Percentiles rank a stretch among this genome's conserved stretches.
These are phyloP conservation scores for Alectura lathami DNA, from an alignment of 2,113 vertebrate genomes.

Conservation along the genomic window DNA sequence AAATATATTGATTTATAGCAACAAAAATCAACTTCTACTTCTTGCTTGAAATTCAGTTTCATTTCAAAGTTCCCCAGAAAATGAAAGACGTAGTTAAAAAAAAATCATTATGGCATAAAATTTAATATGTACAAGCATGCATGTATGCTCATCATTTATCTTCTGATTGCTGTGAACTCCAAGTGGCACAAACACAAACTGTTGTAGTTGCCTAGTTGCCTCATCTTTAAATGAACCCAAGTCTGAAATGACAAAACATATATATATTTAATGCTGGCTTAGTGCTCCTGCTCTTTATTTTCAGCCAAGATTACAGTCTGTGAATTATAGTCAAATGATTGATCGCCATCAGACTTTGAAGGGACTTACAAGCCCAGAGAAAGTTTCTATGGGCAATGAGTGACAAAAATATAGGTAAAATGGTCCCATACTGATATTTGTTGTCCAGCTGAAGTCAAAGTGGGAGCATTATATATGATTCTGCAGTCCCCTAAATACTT, in stretches of 20 bases:
- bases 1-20: background rate
- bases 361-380: background rate
- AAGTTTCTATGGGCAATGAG: background rate
- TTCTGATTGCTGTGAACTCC: background rate
- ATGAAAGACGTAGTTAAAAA: background rate
- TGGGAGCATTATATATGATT: background rate
- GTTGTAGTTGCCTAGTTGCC: background rate
- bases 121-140: background rate
- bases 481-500: background rate
- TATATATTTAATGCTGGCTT: background rate
- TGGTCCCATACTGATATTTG: background rate
- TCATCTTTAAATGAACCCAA: background rate
- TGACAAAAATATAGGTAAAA: background rate
- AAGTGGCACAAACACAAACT: background rate
- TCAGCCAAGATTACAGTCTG: background rate
- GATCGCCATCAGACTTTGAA: background rate
- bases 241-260: background rate
- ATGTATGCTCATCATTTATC: background rate
- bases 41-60: background rate
- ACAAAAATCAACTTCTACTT: background rate
- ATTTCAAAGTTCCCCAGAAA: background rate
- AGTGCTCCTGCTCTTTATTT: background rate
- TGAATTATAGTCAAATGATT: background rate
- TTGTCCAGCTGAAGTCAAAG: background rate
- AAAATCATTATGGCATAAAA: background rate